A percentile compares a stretch with the other conserved stretches of the same genome.
Conservation (phyloP, 2,113 vertebrate genomes). For the Cyrtonyx montezumae region DNA sequence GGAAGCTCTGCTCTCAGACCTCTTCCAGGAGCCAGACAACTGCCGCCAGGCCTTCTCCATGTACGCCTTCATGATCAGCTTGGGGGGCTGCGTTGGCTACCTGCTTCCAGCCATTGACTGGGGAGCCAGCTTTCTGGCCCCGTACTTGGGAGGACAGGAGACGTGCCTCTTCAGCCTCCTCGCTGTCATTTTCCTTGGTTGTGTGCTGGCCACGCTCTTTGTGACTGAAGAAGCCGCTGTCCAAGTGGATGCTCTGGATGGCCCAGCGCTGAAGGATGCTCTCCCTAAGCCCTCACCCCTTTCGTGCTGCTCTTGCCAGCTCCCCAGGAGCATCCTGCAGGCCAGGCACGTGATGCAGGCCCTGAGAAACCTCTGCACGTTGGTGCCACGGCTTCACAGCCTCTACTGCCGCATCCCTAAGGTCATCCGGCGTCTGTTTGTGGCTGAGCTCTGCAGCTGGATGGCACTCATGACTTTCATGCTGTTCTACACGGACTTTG, state of each 20-base stretch:
- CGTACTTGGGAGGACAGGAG: conserved; percentile 83
- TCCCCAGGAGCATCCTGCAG: background rate
- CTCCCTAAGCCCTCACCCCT: accelerated
- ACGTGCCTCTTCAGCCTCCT: conserved; percentile 87
- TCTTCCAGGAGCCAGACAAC: conserved; percentile 83
- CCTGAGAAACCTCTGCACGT: conserved; percentile 37
- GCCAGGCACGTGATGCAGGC: conserved; percentile 27
- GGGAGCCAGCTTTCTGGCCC: conserved; percentile 76
- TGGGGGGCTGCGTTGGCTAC: conserved; percentile 89
- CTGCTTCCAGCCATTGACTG: conserved; percentile 86
- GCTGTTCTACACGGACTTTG: conserved; percentile 89
- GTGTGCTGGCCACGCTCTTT: conserved; percentile 80
- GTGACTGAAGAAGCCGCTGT: conserved; percentile 77
- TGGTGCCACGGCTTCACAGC: conserved; percentile 74
- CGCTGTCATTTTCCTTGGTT: conserved; percentile 81
- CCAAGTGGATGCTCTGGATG: background rate
- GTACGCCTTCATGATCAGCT: conserved; percentile 88
- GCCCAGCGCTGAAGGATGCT: background rate
- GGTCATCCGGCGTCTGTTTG: conserved; percentile 80
- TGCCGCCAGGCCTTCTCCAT: conserved; percentile 86
- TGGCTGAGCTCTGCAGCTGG: conserved; percentile 90
- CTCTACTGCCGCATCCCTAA: conserved; percentile 81
- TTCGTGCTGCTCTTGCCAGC: conserved; percentile 49
- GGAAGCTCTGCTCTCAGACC: conserved; percentile 87
- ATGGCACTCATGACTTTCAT: conserved; percentile 90